phyloP scores from a whole-genome alignment of 2,113 vertebrate genomes.

The Pseudopodoces humilis region DNA sequence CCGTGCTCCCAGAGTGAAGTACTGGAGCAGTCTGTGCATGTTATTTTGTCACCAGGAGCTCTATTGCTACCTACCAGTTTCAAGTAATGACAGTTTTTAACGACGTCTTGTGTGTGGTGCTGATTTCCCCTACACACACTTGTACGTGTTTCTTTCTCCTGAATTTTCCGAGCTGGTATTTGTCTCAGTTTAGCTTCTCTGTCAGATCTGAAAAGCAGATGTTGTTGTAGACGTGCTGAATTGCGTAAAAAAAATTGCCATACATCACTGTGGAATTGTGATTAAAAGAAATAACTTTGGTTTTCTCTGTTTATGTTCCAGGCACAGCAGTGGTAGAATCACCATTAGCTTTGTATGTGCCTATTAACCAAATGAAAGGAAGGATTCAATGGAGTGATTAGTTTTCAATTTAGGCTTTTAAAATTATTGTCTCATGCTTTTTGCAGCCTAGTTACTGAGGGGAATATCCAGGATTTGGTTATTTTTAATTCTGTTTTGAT shows the following conservation, averaged over 20 bases:
- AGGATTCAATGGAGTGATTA: constrained; percentile 50
- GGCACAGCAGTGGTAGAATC: not conserved
- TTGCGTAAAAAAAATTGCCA: not conserved
- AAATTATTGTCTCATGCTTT: constrained; percentile 32
- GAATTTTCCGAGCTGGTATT: not conserved
- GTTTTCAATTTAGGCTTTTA: constrained; percentile 56
- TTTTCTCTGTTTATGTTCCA: constrained; percentile 20
- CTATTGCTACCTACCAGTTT: not conserved
- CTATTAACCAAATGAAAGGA: constrained; percentile 49
- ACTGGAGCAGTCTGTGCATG: not conserved
- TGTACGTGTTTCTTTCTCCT: not conserved
- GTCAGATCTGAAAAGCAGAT: constrained; percentile 3
- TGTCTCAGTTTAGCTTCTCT: not conserved
- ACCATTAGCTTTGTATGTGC: not conserved
- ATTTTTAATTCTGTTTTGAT: constrained; percentile 37
- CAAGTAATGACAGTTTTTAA: not conserved
- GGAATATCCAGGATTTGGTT: constrained; percentile 36
- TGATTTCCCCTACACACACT: fast-evolving
- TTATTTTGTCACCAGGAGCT: not conserved
- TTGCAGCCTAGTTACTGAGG: constrained; percentile 8
- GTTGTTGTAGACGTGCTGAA: not conserved
- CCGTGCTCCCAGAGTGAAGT: not conserved
- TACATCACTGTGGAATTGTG: not conserved
- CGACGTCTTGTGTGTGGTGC: not conserved
- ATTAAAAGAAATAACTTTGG: constrained; percentile 26